These are phyloP conservation scores for Phortica okadai DNA, from an alignment of 2,888 invertebrate species.

Conservation along the genomic window DNA sequence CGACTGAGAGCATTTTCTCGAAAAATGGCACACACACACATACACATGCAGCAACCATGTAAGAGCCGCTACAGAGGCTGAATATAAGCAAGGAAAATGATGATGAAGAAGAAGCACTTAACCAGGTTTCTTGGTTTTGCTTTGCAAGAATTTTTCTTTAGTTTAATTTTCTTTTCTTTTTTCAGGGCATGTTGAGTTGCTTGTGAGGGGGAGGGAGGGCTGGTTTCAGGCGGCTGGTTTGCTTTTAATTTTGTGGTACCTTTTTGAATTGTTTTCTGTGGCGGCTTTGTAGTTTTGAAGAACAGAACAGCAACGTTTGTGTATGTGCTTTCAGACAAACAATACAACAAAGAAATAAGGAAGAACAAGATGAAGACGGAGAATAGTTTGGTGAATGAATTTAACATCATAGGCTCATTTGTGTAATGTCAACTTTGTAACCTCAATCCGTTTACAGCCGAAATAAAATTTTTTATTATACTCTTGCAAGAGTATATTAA, in stretches of 20 bases:
- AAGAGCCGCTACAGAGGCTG: not conserved
- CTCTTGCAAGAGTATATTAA: no score
- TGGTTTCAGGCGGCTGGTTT: not conserved
- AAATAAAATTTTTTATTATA: no score
- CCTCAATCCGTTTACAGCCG: no score
- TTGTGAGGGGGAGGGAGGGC: not conserved
- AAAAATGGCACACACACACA: slow-evolving; percentile 24
- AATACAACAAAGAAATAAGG: no score
- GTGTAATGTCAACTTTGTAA: no score
- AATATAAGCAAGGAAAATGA: not conserved
- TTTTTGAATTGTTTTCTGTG: slow-evolving; percentile 16
- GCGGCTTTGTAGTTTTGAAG: slow-evolving; percentile 19
- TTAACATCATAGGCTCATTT: no score
- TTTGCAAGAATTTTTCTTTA: slow-evolving; percentile 20
- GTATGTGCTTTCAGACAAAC: no score
- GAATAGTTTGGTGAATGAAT: no score
- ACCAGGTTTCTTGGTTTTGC: slow-evolving; percentile 32
- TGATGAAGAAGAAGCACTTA: slow-evolving; percentile 19
- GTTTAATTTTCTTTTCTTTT: slow-evolving; percentile 4
- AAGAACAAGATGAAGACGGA: no score
- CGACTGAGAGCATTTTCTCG: not conserved
- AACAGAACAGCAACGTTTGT: no score
- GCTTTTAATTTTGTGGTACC: slow-evolving; percentile 13
- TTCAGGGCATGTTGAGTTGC: not conserved
- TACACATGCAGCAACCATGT: not conserved